A percentile compares a stretch with the other conserved stretches of the same genome.
These are phyloP conservation scores for Hypsibius dujardini DNA, from an alignment of 1,140 invertebrate species.

Conservation along the genomic window DNA sequence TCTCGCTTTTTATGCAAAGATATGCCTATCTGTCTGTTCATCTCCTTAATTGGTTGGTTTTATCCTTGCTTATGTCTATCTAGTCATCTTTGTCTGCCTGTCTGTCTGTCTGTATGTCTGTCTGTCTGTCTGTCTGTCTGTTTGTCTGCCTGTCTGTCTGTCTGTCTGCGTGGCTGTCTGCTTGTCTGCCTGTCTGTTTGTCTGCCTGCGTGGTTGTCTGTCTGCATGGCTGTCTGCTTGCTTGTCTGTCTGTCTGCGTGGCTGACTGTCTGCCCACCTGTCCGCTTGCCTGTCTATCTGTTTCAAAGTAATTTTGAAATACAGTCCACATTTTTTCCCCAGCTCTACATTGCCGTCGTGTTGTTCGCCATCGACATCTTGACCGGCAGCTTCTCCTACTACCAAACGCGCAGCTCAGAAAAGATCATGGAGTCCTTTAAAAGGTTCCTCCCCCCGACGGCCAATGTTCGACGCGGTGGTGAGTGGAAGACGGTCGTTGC, in stretches of 20 bases:
- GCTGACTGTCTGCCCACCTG: too few relatives aligned
- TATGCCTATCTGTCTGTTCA: neutral
- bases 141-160: neutral
- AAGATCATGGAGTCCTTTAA: slow-evolving; percentile 54
- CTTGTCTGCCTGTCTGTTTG: too few relatives aligned
- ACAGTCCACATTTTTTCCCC: slow-evolving; percentile 22
- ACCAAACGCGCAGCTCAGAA: slow-evolving; percentile 81
- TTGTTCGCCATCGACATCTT: slow-evolving; percentile 84
- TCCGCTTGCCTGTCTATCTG: neutral
- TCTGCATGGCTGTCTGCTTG: neutral
- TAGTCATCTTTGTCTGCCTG: neutral
- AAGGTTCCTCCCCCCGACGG: slow-evolving; percentile 38
- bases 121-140: neutral
- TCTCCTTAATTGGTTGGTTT: neutral
- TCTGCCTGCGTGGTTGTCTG: too few relatives aligned
- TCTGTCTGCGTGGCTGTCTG: neutral
- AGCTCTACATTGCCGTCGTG: slow-evolving; percentile 80
- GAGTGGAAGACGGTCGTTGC: slow-evolving; percentile 17
- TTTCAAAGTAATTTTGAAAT: neutral
- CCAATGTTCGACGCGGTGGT: slow-evolving; percentile 22
- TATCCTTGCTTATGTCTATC: neutral
- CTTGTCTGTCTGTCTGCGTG: too few relatives aligned
- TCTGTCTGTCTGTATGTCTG: neutral
- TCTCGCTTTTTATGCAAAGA: neutral
- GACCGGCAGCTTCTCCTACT: slow-evolving; percentile 91